A percentile compares a stretch with the other conserved stretches of the same genome.
These are phyloP conservation scores for Asbolus verrucosus DNA, from an alignment of 1,140 invertebrate species.

Conservation along the genomic window DNA sequence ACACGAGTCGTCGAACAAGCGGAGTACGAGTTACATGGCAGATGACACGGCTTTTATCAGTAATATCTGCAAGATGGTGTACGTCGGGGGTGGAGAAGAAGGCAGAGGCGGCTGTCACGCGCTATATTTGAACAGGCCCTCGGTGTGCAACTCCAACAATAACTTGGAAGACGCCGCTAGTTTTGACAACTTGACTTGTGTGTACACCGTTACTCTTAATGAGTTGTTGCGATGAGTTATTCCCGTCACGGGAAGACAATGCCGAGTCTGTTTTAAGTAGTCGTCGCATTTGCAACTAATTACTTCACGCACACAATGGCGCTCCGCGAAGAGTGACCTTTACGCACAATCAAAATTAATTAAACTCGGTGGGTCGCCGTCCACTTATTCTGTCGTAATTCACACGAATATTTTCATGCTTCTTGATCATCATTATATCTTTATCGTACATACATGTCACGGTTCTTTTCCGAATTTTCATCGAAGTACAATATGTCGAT, in stretches of 20 bases:
- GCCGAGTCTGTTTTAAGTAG: conserved; percentile 10
- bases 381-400: not conserved
- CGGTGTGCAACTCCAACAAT: conserved; percentile 41
- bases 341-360: not conserved
- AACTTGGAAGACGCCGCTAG: conserved; percentile 41
- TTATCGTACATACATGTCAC: too few species aligned
- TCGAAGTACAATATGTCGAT: too few species aligned
- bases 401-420: not conserved
- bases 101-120: conserved; percentile 33
- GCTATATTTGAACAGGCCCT: conserved; percentile 39
- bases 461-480: too few species aligned
- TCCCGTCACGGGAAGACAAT: conserved; percentile 36
- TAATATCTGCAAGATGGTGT: conserved; percentile 47
- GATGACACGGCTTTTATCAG: conserved; percentile 47
- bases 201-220: conserved; percentile 42
- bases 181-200: conserved; percentile 48
- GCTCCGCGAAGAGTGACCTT: not conserved
- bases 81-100: conserved; percentile 17
- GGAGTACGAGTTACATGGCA: conserved; percentile 42
- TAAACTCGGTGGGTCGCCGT: not conserved
- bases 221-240: conserved; percentile 38
- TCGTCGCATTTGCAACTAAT: conserved; percentile 7
- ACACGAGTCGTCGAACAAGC: conserved; percentile 15
- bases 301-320: not conserved
- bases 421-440: too few species aligned